Conservation (phyloP, 1,140 invertebrate species). For the Panagrolaimus sp. region DNA sequence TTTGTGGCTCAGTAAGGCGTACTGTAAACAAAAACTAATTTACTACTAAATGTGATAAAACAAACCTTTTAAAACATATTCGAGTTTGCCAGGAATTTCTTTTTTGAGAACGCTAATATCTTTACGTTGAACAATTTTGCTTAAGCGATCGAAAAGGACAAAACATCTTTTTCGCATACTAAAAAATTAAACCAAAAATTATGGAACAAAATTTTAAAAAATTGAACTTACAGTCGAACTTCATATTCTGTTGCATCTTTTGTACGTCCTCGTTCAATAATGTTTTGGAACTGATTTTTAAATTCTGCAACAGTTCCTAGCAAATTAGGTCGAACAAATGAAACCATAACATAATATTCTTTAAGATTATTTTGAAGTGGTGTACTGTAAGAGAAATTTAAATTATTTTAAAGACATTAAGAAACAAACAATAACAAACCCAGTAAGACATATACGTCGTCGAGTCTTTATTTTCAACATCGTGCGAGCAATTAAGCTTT, state of each 20-base stretch:
- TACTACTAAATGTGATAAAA: no score
- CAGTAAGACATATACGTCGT: slow-evolving; percentile 60
- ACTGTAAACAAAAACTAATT: slow-evolving; percentile 66
- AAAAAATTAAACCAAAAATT: no score
- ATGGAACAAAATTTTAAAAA: no score
- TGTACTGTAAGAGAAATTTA: slow-evolving; percentile 62
- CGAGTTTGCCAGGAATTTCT: slow-evolving; percentile 85
- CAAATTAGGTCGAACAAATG: slow-evolving; percentile 62
- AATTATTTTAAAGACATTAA: no score
- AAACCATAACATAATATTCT: slow-evolving; percentile 63
- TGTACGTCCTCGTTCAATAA: slow-evolving; percentile 58
- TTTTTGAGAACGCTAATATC: slow-evolving; percentile 85
- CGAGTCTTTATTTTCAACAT: slow-evolving; percentile 59
- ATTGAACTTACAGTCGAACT: slow-evolving; percentile 31
- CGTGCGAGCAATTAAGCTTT: slow-evolving; percentile 58
- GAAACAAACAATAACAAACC: no score
- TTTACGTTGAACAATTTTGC: slow-evolving; percentile 65
- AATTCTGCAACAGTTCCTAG: slow-evolving; percentile 62
- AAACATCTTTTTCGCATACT: slow-evolving; percentile 55
- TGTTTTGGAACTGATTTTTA: slow-evolving; percentile 69
- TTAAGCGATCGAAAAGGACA: slow-evolving; percentile 59
- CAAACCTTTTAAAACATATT: slow-evolving; percentile 69
- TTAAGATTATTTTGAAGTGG: slow-evolving; percentile 63
- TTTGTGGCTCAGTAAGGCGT: slow-evolving; percentile 74
- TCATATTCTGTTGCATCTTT: slow-evolving; percentile 44